A percentile compares a stretch with the other conserved stretches of the same genome.
These are phyloP conservation scores for Bombus balteatus DNA, from an alignment of 1,140 invertebrate genomes.

Conservation along the genomic window DNA sequence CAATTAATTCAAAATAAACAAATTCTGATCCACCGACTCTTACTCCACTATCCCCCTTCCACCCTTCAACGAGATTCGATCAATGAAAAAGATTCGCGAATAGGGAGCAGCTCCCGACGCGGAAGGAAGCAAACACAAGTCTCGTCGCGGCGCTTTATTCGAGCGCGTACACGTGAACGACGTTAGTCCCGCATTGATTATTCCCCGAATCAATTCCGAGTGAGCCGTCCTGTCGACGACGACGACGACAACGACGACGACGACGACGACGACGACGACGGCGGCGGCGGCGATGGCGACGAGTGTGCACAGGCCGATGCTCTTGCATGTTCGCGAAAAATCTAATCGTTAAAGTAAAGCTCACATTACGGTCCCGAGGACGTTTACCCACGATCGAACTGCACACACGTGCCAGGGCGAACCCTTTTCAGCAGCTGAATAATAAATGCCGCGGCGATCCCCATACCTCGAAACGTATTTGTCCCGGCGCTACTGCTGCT, in stretches of 20 bases:
- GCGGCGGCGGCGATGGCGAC: neutral
- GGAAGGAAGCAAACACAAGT: constrained; percentile 16
- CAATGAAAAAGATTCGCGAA: neutral
- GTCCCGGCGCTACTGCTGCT: constrained; percentile 48
- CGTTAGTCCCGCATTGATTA: constrained; percentile 56
- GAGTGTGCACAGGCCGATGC: constrained; percentile 25
- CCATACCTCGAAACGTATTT: constrained; percentile 67
- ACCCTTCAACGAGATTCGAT: too few relatives aligned
- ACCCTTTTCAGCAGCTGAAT: constrained; percentile 64
- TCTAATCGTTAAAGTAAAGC: constrained; percentile 69
- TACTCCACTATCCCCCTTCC: neutral
- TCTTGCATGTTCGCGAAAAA: constrained; percentile 57
- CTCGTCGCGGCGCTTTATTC: constrained; percentile 28
- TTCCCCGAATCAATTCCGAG: constrained; percentile 55
- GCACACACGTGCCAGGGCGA: constrained; percentile 52
- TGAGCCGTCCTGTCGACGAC: constrained; percentile 40
- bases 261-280: too few relatives aligned
- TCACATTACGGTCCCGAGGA: constrained; percentile 57
- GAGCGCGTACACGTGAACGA: constrained; percentile 25
- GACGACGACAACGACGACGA: too few relatives aligned
- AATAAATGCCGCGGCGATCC: constrained; percentile 65
- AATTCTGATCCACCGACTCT: neutral
- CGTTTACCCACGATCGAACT: constrained; percentile 67
- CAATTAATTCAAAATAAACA: neutral
- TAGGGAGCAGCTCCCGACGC: neutral